Evolutionary conservation across 2,888 invertebrate genomes (phyloP), one percentile per base, ranked within the genome.

Genomic region (Candidula unifasciata): DNA sequence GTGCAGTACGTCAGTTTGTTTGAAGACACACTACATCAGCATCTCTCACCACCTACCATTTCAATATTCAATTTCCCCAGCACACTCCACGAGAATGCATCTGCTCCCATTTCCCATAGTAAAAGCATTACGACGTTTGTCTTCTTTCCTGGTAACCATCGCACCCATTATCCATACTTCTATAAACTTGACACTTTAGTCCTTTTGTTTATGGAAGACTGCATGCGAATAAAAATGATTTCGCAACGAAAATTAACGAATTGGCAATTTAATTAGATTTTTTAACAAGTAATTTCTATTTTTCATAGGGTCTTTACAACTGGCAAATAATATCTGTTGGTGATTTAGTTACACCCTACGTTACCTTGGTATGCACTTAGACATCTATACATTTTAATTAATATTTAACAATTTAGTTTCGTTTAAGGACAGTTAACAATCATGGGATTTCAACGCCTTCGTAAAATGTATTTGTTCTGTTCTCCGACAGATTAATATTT

Each of bases 351-450:
- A 44, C 44, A 44, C 44, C 44, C 8, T 44, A n/a, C 60, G 24
- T n/a, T 60, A 21, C 60, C 5, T n/a, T 60, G 18, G 24, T n/a
- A 60, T 21, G 60, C 44, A 44, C 44, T 44, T 44, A 44, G 44
- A 44, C 13, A 44, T 60, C n/a, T n/a, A 2, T 73, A 73, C 24
- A 44, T 27, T 44, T 73, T 73, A 44, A 73, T 73, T 73, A 27
- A 27, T 73, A 21, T 21, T 73, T n/a, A n/a, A 73, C 44, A n/a
- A 73, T 73, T 44, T 73, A 24, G 52, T 27, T 24, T 73, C n/a
- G 44, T 73, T 27, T 73, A 44, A 0, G 44, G 13, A 73, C 37
- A n/a, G 2, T 69, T 69, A 33, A 18, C 60, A 60, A n/a, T 24
- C n/a, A 24, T 69, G 16, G 21, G 33, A 69, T n/a, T 44, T 73